Base-by-base conservation (phyloP, 2,888 invertebrate species). In the Sarcophaga subvicina region DNA sequence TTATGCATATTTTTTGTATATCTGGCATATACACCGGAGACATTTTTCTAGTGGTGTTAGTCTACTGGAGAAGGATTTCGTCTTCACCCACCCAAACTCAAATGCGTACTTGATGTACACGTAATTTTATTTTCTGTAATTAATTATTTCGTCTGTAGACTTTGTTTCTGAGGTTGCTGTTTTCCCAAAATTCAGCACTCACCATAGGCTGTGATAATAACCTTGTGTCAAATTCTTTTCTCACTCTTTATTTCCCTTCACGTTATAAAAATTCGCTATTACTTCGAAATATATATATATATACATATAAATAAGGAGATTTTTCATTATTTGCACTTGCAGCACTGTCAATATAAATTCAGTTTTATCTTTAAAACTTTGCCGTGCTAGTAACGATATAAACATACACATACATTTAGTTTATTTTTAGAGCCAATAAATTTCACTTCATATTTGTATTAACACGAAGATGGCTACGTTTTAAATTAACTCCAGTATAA, bases 171-270 rank as follows among this genome's bases (percentile, higher is more conserved):
- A 87, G 84, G 80, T 81, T 76, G 84, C 82, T 84, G 84, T 69
- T 73, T 59, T 67, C 27, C 54, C 27, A 17, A 62, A 11, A n/a
- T 88, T 78, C 85, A 80, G 63, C 86, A 86, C 82, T 66, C 83
- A 62, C 60, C 83, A 67, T 77, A 88, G 89, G 88, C 89, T 89
- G 89, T 89, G 89, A 89, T 89, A 87, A 79, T 85, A 87, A 85
- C 85, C 80, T 82, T 88, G 89, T 89, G 89, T 88, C 89, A 87
- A 89, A 88, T 88, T 87, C 78, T 80, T 83, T 79, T 78, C 27
- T 49, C 14, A 64, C 75, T 66, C 78, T 59, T 71, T 75, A 6
- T 37, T 72, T 76, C 12, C n/a, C 64, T 37, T 76, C 20, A 71
- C 63, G 37, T 84, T 72, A 22, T 71, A 75, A 78, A 25, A 22